phyloP scores from a whole-genome alignment of 2,888 invertebrate genomes.

The Palloptera scutellata region DNA sequence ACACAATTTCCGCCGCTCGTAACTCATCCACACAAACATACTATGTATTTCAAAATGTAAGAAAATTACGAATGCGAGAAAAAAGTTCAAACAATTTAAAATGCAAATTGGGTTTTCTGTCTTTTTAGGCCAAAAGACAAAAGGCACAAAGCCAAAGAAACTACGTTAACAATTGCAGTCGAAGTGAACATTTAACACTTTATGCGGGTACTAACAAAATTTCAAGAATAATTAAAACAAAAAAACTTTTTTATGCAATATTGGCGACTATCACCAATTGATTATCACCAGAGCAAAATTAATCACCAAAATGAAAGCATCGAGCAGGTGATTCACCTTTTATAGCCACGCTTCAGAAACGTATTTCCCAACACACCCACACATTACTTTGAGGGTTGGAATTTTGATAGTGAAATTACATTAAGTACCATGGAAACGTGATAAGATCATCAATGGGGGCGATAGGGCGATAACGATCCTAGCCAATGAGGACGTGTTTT shows the following conservation, averaged over 20 bases:
- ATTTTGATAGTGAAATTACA: not conserved
- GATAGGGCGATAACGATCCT: conserved; percentile 40
- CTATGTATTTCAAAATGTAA: too few relatives aligned
- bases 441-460: conserved; percentile 22
- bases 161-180: conserved; percentile 13
- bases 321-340: conserved; percentile 52
- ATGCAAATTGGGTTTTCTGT: conserved; percentile 15
- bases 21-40: too few relatives aligned
- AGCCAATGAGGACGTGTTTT: conserved; percentile 37
- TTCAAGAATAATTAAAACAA: not conserved
- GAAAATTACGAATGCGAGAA: not conserved
- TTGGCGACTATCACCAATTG: not conserved
- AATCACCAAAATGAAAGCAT: conserved; percentile 53
- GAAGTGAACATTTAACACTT: conserved; percentile 23
- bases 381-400: not conserved
- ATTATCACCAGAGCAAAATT: conserved; percentile 14
- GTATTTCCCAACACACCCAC: not conserved
- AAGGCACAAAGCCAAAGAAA: not conserved
- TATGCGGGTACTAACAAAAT: conserved; percentile 20
- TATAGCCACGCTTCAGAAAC: conserved; percentile 44
- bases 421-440: conserved; percentile 5
- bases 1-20: too few relatives aligned
- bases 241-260: conserved; percentile 4
- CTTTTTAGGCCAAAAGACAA: conserved; percentile 9
- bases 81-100: conserved; percentile 17